A percentile compares a stretch with the other conserved stretches of the same genome.
These are phyloP conservation scores for Ifrita kowaldi DNA, from an alignment of 2,113 vertebrate species.

Conservation along the genomic window DNA sequence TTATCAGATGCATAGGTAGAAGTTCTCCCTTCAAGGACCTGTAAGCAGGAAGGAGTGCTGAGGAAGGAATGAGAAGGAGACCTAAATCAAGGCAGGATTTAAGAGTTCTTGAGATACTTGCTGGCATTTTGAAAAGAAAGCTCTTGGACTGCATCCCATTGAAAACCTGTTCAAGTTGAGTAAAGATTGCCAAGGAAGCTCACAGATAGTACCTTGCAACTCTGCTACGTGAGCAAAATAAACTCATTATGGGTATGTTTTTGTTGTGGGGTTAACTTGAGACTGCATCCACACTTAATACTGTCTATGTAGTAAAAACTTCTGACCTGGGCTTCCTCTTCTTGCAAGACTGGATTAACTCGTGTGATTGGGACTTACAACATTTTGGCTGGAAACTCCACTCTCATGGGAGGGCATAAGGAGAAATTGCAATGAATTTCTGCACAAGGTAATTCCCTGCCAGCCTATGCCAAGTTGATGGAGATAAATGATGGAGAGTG, in stretches of 20 bases:
- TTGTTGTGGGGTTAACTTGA: background rate
- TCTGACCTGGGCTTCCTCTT: background rate
- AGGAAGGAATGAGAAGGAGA: constrained; percentile 25
- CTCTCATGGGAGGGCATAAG: background rate
- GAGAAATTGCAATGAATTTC: background rate
- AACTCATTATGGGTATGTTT: background rate
- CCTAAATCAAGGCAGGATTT: background rate
- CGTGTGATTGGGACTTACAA: background rate
- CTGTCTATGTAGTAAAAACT: background rate
- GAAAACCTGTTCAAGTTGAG: background rate
- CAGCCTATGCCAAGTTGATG: background rate
- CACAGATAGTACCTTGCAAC: background rate
- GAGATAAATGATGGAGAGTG: background rate
- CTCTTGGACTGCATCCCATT: background rate
- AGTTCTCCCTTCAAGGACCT: background rate
- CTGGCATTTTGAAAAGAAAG: background rate
- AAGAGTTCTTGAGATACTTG: background rate
- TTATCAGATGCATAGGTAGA: constrained; percentile 13
- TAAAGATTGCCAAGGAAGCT: background rate
- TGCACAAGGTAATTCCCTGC: background rate
- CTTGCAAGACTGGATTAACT: constrained; percentile 37
- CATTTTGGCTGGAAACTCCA: background rate
- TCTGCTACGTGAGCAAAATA: background rate
- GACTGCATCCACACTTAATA: background rate
- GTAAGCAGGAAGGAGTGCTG: background rate